phyloP scores from a whole-genome alignment of 2,113 vertebrate species.

The Leucosticte australis region DNA sequence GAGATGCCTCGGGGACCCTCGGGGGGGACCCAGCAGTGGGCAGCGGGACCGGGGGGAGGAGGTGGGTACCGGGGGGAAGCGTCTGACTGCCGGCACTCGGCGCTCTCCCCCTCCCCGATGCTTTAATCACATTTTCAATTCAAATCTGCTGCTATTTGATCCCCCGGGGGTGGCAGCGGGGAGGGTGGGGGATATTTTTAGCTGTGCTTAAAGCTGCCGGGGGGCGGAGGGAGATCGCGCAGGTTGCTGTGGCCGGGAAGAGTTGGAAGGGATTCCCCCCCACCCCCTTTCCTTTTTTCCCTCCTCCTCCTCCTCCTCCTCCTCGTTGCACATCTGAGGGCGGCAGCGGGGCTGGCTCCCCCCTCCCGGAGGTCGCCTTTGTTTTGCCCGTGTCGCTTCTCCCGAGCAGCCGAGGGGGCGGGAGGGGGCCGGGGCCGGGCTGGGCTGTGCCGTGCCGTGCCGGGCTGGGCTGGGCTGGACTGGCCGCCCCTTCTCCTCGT shows the following conservation, averaged over 20 bases:
- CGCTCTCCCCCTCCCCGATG: not conserved
- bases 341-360: not conserved
- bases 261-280: not conserved
- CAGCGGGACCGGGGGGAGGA: not conserved
- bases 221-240: conserved; percentile 15
- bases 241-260: conserved; percentile 21
- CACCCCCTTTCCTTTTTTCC: not conserved
- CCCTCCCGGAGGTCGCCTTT: conserved; percentile 10
- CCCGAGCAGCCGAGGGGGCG: not conserved
- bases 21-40: not conserved
- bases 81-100: not conserved
- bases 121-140: conserved; percentile 61
- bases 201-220: conserved; percentile 32
- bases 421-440: not conserved
- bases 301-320: not conserved
- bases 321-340: not conserved
- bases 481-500: not conserved
- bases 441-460: not conserved
- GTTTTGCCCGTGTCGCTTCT: conserved; percentile 14
- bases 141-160: conserved; percentile 64
- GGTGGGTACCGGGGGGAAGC: not conserved
- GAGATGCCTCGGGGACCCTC: not conserved
- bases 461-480: not conserved
- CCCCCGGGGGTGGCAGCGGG: conserved; percentile 1
- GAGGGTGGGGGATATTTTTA: conserved; percentile 49